A percentile compares a stretch with the other conserved stretches of the same genome.
Evolutionary conservation across 2,797 vertebrate genomes (phyloP).

Genomic region (Ctenosaura bakeri): DNA sequence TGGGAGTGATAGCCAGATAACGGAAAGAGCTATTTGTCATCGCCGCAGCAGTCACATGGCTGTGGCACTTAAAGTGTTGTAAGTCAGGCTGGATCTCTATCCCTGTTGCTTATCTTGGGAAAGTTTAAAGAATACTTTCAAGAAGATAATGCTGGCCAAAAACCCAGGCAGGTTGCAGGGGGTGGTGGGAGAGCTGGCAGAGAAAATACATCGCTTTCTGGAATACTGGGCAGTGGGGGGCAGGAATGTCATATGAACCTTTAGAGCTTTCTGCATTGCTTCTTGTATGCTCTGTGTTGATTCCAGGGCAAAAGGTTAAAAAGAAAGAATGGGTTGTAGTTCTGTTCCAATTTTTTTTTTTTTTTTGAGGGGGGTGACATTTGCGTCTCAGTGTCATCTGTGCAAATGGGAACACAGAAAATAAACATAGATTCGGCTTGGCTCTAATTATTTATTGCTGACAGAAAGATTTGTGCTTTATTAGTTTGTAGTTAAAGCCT

Average conservation of each 20-base stretch:
- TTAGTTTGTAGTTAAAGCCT: neutral
- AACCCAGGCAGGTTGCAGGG: slow-evolving; percentile 5
- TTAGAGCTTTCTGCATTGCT: neutral
- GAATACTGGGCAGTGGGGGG: no score
- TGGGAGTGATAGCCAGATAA: slow-evolving; percentile 60
- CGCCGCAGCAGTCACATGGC: neutral
- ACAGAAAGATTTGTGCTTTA: neutral
- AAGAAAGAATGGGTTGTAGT: neutral
- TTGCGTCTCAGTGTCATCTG: neutral
- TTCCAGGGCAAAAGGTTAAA: neutral
- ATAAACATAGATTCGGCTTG: neutral
- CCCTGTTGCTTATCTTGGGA: slow-evolving; percentile 32
- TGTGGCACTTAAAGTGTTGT: slow-evolving; percentile 27
- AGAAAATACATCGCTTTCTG: neutral
- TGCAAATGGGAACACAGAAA: neutral
- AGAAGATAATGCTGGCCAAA: slow-evolving; percentile 17
- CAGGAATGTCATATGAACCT: neutral
- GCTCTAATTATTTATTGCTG: neutral
- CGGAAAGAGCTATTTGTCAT: slow-evolving; percentile 44
- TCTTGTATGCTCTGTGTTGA: neutral
- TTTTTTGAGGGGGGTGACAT: neutral
- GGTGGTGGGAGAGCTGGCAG: neutral
- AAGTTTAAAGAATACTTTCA: slow-evolving; percentile 6
- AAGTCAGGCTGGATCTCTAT: slow-evolving; percentile 42
- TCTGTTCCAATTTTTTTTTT: neutral